Percentiles rank a stretch among this genome's conserved stretches.
phyloP scores from a whole-genome alignment of 2,113 vertebrate genomes.

The Bufo bufo region DNA sequence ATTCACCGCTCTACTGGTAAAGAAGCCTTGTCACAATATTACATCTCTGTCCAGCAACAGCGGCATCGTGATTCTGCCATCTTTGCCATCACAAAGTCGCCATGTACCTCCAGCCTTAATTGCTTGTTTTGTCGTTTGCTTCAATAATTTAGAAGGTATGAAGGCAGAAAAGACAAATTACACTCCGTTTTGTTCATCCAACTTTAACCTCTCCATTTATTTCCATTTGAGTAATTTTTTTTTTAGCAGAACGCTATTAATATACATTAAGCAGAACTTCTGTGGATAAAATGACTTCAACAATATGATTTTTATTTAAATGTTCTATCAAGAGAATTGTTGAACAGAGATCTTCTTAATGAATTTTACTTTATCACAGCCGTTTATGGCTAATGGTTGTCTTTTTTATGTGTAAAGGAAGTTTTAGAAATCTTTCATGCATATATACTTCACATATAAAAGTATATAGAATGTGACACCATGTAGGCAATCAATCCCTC shows the following conservation, averaged over 20 bases:
- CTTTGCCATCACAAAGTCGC: too few species aligned
- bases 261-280: background rate
- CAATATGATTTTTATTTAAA: background rate
- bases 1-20: too few species aligned
- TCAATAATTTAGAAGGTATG: too few species aligned
- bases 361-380: background rate
- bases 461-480: slow-evolving; percentile 21
- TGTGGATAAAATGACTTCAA: background rate
- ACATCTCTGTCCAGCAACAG: too few species aligned
- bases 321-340: background rate
- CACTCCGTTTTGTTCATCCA: too few species aligned
- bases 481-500: background rate
- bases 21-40: too few species aligned
- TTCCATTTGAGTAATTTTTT: background rate
- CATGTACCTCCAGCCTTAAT: too few species aligned
- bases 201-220: background rate
- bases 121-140: too few species aligned
- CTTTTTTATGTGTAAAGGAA: background rate
- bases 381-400: background rate
- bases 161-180: too few species aligned
- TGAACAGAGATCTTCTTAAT: background rate
- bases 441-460: slow-evolving; percentile 6
- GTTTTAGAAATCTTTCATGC: background rate
- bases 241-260: background rate
- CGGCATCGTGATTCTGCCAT: too few species aligned